Conservation (phyloP, 2,797 vertebrate genomes). For the Propithecus perrieri region DNA sequence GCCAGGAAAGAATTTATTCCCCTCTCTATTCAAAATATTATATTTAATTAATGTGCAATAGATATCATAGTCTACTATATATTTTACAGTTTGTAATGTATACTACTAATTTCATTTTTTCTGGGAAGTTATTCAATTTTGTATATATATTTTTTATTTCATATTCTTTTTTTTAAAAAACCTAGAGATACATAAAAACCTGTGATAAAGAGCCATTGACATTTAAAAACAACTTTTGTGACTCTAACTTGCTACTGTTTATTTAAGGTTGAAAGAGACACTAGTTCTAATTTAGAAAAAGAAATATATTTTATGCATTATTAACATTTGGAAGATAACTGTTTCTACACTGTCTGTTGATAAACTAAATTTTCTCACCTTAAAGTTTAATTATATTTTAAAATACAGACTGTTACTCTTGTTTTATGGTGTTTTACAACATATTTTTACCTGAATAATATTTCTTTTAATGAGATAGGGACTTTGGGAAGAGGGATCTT, state of each 20-base stretch:
- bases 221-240: slow-evolving; percentile 16
- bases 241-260: not conserved
- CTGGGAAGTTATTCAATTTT: not conserved
- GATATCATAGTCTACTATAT: not conserved
- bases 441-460: slow-evolving; percentile 35
- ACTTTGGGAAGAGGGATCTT: not conserved
- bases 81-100: not conserved
- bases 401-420: not conserved
- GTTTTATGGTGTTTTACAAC: not conserved
- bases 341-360: not conserved
- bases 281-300: slow-evolving; percentile 28
- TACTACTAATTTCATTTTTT: not conserved
- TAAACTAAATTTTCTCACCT: not conserved
- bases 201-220: not conserved
- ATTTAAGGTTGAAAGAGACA: not conserved
- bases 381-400: slow-evolving; percentile 10
- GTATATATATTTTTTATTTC: not conserved
- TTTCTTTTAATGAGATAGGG: not conserved
- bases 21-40: not conserved
- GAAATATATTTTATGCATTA: not conserved
- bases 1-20: not conserved
- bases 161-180: not conserved
- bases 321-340: not conserved
- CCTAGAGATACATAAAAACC: not conserved
- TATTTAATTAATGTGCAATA: not conserved